phyloP scores from a whole-genome alignment of 2,113 vertebrate species.

The Pithys albifrons region DNA sequence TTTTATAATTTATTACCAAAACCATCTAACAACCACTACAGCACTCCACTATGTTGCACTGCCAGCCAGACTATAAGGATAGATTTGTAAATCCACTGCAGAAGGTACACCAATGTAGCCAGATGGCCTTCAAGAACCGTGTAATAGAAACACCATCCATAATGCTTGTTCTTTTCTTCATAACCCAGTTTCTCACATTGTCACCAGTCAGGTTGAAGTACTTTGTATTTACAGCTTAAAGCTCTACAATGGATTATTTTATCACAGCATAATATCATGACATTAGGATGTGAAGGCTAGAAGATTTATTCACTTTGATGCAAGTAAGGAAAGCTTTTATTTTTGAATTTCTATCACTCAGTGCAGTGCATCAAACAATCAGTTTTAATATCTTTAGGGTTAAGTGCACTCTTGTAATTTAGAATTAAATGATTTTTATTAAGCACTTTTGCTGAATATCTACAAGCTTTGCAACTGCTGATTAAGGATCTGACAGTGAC shows the following conservation, averaged over 20 bases:
- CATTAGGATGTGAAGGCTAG: conserved; percentile 61
- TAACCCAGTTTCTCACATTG: conserved; percentile 74
- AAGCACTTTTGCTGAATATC: conserved; percentile 81
- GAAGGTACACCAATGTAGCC: not conserved
- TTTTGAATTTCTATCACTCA: conserved; percentile 77
- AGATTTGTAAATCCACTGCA: not conserved
- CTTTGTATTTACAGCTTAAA: conserved; percentile 79
- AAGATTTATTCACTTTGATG: conserved; percentile 69
- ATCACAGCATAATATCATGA: conserved; percentile 73
- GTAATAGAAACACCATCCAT: conserved; percentile 23
- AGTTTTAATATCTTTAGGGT: conserved; percentile 84
- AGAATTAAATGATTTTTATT: conserved; percentile 83
- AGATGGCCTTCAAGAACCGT: conserved; percentile 37
- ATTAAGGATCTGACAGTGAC: conserved; percentile 79
- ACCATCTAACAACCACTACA: not conserved
- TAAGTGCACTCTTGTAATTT: conserved; percentile 84
- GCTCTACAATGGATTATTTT: conserved; percentile 75
- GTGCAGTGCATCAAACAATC: conserved; percentile 79
- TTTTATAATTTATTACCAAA: not conserved
- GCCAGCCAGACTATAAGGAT: not conserved
- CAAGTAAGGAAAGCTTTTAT: conserved; percentile 80
- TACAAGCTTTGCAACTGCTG: conserved; percentile 76
- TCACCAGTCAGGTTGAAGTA: conserved; percentile 76
- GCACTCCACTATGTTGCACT: not conserved
- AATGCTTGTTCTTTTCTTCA: conserved; percentile 54